Conservation (phyloP, 2,888 invertebrate species). For the Drosophila flavopinicola region DNA sequence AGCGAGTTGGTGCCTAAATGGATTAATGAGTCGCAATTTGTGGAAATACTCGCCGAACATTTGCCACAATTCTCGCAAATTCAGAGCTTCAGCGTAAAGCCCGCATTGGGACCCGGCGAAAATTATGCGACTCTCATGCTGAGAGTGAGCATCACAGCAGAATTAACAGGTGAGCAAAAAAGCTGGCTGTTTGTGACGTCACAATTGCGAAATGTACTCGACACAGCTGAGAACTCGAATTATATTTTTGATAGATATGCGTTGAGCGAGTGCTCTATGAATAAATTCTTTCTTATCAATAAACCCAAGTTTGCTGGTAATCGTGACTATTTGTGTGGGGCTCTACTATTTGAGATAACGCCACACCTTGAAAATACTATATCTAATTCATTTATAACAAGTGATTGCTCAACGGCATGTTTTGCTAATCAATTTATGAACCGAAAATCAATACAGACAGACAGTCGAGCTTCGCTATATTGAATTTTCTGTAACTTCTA, state of each 20-base stretch:
- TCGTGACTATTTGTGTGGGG: not conserved
- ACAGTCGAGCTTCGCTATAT: no score
- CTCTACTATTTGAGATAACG: not conserved
- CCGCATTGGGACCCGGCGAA: slow-evolving; percentile 69
- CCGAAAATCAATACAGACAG: no score
- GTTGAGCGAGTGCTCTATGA: not conserved
- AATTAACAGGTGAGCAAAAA: slow-evolving; percentile 46
- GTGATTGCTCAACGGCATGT: not conserved
- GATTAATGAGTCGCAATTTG: slow-evolving; percentile 67
- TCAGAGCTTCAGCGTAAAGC: slow-evolving; percentile 45
- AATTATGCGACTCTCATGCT: slow-evolving; percentile 76
- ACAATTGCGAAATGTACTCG: not conserved
- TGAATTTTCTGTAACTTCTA: no score
- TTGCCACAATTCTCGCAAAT: slow-evolving; percentile 57
- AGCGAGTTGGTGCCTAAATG: slow-evolving; percentile 55
- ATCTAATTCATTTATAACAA: not conserved
- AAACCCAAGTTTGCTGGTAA: slow-evolving; percentile 1
- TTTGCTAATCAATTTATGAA: not conserved
- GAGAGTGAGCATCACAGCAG: slow-evolving; percentile 56
- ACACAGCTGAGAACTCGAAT: not conserved
- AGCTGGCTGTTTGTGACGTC: slow-evolving; percentile 1
- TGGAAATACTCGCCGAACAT: slow-evolving; percentile 49
- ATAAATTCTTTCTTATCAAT: not conserved
- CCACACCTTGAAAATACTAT: not conserved
- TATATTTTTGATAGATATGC: not conserved